Base-by-base conservation (phyloP, 1,140 invertebrate species). In the Lepeophtheirus salmonis region DNA sequence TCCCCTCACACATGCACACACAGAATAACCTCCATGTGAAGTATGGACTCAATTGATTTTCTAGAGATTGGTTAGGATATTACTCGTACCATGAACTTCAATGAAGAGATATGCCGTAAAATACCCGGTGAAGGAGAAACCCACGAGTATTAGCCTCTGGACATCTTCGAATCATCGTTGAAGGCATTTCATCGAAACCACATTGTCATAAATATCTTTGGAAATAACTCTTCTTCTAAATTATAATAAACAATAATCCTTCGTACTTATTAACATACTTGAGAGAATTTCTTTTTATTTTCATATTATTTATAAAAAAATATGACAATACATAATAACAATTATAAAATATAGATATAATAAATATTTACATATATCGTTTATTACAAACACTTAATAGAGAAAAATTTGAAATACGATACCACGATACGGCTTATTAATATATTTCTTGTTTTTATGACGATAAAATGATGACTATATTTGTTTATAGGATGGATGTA, bases 301-400 rank as follows among this genome's bases (percentile, higher is more conserved):
- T 16, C 0, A 23, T 23, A 18, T 54, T 4, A 21, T 16, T 18
- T 21, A 10, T 54, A 23, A 21, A 17, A 21, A 54, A 21, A 54
- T 54, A 54, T 54, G n/a, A n/a, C 30, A 41, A 41, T 41, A 6
- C 30, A 10, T 41, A 41, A 41, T 41, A 41, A 41, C 30, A 41
- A 41, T 41, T 41, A 41, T 41, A 41, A 41, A 16, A 54, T 54
- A 54, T 54, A 54, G 1, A 54, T 16, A 21, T 21, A 21, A 3
- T 23, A 54, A 21, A 54, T 23, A 22, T 54, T 16, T 0, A 54
- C 20, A 54, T 54, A 54, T 54, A 54, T 54, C n/a, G n/a, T n/a
- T n/a, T n/a, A n/a, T n/a, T n/a, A n/a, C n/a, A n/a, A n/a, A n/a
- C n/a, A n/a, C n/a, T n/a, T n/a, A n/a, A n/a, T n/a, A n/a, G n/a